Conservation (phyloP, 2,888 invertebrate genomes). For the Sympetrum striolatum region DNA sequence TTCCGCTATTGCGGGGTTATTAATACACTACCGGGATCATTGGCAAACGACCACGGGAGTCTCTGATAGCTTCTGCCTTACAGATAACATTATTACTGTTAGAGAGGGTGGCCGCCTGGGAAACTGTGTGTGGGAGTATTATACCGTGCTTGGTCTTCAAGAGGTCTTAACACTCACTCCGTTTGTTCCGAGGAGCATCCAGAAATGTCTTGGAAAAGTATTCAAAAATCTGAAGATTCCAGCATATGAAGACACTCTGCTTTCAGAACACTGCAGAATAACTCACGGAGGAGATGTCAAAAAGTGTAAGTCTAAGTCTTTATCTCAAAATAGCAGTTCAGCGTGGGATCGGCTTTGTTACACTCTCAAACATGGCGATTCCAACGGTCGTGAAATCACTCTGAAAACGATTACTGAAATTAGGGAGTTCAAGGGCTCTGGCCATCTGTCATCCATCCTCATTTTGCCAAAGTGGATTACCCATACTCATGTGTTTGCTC, state of each 20-base stretch:
- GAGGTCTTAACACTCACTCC: background rate
- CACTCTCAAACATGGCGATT: background rate
- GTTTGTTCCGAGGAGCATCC: background rate
- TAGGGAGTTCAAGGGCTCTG: background rate
- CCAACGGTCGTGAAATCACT: background rate
- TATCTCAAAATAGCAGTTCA: background rate
- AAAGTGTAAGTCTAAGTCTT: background rate
- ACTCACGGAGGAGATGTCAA: background rate
- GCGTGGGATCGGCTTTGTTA: background rate
- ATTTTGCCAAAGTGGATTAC: background rate
- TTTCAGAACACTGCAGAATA: background rate
- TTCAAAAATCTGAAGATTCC: background rate
- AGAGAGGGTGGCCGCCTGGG: background rate
- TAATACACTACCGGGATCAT: too few relatives aligned
- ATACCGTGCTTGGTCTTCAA: background rate
- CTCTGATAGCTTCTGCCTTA: too few relatives aligned
- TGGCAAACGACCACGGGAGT: too few relatives aligned
- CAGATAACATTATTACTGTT: background rate
- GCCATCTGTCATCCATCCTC: background rate
- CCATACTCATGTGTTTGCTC: background rate
- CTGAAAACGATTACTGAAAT: background rate
- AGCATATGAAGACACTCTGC: background rate
- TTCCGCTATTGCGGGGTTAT: too few relatives aligned
- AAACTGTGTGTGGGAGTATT: background rate
- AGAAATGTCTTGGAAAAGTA: background rate